Percentiles rank a stretch among this genome's conserved stretches.
phyloP scores from a whole-genome alignment of 1,140 invertebrate species.

The Hylaeus anthracinus region DNA sequence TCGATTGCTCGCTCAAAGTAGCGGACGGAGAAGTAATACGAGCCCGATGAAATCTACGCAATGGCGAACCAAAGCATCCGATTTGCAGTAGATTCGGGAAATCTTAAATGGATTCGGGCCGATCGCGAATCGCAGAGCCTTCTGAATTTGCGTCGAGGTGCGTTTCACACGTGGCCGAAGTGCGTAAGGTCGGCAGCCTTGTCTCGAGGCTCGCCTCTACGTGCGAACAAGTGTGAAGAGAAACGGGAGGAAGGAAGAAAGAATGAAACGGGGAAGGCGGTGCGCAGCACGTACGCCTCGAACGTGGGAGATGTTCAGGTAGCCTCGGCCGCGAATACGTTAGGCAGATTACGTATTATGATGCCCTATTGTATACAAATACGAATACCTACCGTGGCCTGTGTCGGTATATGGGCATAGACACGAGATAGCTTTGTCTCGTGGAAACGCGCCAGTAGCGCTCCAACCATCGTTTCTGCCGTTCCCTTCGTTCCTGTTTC shows the following conservation, averaged over 20 bases:
- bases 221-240: conserved; percentile 60
- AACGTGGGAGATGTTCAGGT: conserved; percentile 74
- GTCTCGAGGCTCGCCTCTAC: conserved; percentile 17
- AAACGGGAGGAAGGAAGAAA: conserved; percentile 22
- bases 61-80: neutral
- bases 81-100: conserved; percentile 26
- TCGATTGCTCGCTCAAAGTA: neutral
- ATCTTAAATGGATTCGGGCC: conserved; percentile 41
- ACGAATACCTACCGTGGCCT: conserved; percentile 62
- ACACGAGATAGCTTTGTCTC: conserved; percentile 65
- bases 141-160: conserved; percentile 52
- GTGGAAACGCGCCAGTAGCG: conserved; percentile 42
- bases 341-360: conserved; percentile 77
- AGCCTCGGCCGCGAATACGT: conserved; percentile 68
- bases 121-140: conserved; percentile 31
- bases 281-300: conserved; percentile 51
- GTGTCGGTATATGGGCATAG: conserved; percentile 58
- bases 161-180: conserved; percentile 62
- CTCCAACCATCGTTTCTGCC: conserved; percentile 21
- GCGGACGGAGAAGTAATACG: conserved; percentile 13
- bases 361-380: conserved; percentile 80
- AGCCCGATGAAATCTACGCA: conserved; percentile 15
- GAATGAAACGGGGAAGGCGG: conserved; percentile 31
- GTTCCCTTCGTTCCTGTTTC: conserved; percentile 6
- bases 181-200: conserved; percentile 47